Base-by-base conservation (phyloP, 2,797 vertebrate genomes). In the Crax fasciolata region DNA sequence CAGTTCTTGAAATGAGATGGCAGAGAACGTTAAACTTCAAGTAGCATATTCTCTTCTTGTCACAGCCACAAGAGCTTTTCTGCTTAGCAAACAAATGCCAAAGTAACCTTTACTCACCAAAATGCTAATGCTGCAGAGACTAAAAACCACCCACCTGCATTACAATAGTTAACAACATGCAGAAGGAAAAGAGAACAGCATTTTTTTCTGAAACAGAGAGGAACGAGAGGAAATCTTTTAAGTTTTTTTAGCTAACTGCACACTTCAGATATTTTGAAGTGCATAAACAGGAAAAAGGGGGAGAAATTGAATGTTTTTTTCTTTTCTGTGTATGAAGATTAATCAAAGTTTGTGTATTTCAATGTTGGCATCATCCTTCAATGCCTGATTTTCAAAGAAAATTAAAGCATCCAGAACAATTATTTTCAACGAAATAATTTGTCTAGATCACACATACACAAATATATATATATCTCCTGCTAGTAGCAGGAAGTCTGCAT, bases 351-450 rank as follows among this genome's bases (percentile, higher is more conserved):
- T 9, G 4, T 11, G 14, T 13, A 51, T n/a, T 39, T 83, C 72
- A 71, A 10, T 0, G 0, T 43, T 19, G 66, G 28, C 3, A 35
- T 13, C 35, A 3, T 1, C 20, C 41, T 57, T 55, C 61, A 93
- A 63, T 13, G 30, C 87, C 30, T 13, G 13, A 51, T 65, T 74
- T 80, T 30, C 75, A 84, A 90, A 77, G 30, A 30, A 83, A 62
- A 77, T 30, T 20, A 6, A 43, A 75, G 32, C 28, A 87, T 15
- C 65, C 25, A 65, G 38, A 92, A 44, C 28, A 65, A 84, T 41
- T 85, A 35, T 46, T 90, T 90, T 38, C 35, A 46, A 48, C 55
- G 13, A 55, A 48, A 70, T 48, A 30, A 63, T 74, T 44, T 78
- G 19, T 81, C 73, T 62, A 59, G n/a, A 49, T 49, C 57, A 48